These are phyloP conservation scores for Drosophila paulistorum DNA, from an alignment of 1,140 invertebrate genomes.

Conservation along the genomic window DNA sequence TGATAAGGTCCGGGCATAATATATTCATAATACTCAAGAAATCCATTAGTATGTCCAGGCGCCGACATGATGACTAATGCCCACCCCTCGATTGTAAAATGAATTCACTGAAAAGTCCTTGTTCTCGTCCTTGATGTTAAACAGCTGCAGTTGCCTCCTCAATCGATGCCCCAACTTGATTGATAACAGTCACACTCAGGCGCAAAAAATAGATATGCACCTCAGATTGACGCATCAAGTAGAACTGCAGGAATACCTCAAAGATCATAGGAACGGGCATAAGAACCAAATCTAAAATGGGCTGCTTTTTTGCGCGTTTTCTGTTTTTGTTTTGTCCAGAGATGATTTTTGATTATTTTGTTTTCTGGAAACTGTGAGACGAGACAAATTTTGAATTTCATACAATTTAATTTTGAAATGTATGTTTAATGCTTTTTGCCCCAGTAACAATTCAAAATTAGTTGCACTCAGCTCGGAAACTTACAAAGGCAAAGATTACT, in stretches of 20 bases:
- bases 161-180: conserved; percentile 35
- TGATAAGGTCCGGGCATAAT: conserved; percentile 36
- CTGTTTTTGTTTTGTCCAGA: not conserved
- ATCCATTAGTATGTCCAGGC: conserved; percentile 21
- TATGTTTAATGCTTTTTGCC: conserved; percentile 15
- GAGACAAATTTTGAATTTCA: conserved; percentile 64
- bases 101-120: not conserved
- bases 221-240: conserved; percentile 51
- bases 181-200: conserved; percentile 48
- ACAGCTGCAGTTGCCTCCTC: conserved; percentile 16
- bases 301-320: too few species aligned
- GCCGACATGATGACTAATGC: conserved; percentile 30
- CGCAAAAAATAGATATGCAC: conserved; percentile 56
- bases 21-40: conserved; percentile 46
- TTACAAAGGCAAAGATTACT: not conserved
- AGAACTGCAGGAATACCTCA: conserved; percentile 56
- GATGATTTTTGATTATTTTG: conserved; percentile 5
- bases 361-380: conserved; percentile 27
- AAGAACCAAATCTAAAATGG: conserved; percentile 5
- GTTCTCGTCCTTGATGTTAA: not conserved
- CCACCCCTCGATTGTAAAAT: too few species aligned
- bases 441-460: conserved; percentile 20
- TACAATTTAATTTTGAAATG: conserved; percentile 40
- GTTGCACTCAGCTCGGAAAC: too few species aligned
- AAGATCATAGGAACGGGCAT: conserved; percentile 57